phyloP scores from a whole-genome alignment of 2,797 vertebrate genomes.

The Pangasius djambal region DNA sequence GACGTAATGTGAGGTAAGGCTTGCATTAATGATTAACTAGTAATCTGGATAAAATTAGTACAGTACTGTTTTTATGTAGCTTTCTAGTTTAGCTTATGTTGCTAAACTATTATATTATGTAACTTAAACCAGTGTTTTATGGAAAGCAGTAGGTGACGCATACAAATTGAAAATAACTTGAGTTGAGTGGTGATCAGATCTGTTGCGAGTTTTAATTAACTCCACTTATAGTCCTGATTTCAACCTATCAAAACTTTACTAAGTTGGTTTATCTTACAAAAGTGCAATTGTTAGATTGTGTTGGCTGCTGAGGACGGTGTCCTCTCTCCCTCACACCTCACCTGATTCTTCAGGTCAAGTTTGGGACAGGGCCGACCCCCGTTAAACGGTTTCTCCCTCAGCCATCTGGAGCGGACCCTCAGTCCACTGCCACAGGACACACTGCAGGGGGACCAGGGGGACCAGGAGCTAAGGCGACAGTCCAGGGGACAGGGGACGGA shows the following conservation, averaged over 20 bases:
- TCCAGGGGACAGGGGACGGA: conserved; percentile 91
- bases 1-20: neutral
- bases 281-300: neutral
- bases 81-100: neutral
- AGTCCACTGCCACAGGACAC: conserved; percentile 87
- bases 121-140: neutral
- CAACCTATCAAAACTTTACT: neutral
- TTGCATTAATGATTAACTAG: neutral
- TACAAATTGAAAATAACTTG: neutral
- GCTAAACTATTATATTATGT: neutral
- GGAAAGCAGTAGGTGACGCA: neutral
- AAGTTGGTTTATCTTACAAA: neutral
- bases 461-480: conserved; percentile 96
- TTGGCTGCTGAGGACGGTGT: neutral
- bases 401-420: conserved; percentile 90
- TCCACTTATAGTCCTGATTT: neutral
- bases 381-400: conserved; percentile 96
- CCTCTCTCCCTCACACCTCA: conserved; percentile 68
- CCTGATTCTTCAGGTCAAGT: conserved; percentile 96
- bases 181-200: neutral
- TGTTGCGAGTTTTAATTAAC: neutral
- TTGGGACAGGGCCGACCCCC: conserved; percentile 93
- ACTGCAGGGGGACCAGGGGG: conserved; percentile 91
- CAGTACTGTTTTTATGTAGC: neutral
- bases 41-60: neutral